phyloP scores from a whole-genome alignment of 2,113 vertebrate genomes.

The Zapornia atra region DNA sequence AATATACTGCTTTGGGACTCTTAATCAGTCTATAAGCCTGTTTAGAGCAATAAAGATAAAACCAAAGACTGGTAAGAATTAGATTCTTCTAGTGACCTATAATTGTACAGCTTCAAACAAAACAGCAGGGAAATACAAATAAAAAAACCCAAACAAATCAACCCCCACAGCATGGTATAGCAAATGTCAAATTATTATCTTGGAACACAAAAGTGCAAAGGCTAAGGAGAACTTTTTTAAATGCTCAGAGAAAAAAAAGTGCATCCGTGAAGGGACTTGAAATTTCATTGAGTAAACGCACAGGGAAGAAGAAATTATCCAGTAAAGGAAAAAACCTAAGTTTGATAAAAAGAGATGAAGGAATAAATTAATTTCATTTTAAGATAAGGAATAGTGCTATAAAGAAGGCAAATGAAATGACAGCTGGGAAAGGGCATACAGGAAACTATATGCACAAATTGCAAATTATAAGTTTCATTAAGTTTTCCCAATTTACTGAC shows the following conservation, averaged over 20 bases:
- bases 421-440: background rate
- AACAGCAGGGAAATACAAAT: background rate
- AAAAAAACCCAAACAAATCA: background rate
- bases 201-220: background rate
- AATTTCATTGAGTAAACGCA: background rate
- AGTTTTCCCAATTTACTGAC: conserved; percentile 8
- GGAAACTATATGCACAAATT: conserved; percentile 1
- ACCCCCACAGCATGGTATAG: background rate
- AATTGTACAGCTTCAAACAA: background rate
- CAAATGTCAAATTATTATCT: background rate
- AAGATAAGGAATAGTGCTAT: background rate
- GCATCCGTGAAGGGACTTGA: background rate
- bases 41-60: conserved; percentile 43
- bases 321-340: background rate
- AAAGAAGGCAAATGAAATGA: conserved; percentile 32
- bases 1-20: background rate
- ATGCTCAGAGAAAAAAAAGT: background rate
- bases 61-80: background rate
- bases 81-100: background rate
- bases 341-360: background rate
- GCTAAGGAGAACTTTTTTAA: background rate
- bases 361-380: conserved; percentile 33
- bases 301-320: background rate
- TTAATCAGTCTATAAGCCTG: conserved; percentile 3
- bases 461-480: conserved; percentile 7